These are phyloP conservation scores for Thamnophis elegans DNA, from an alignment of 2,797 vertebrate genomes.

Conservation along the genomic window DNA sequence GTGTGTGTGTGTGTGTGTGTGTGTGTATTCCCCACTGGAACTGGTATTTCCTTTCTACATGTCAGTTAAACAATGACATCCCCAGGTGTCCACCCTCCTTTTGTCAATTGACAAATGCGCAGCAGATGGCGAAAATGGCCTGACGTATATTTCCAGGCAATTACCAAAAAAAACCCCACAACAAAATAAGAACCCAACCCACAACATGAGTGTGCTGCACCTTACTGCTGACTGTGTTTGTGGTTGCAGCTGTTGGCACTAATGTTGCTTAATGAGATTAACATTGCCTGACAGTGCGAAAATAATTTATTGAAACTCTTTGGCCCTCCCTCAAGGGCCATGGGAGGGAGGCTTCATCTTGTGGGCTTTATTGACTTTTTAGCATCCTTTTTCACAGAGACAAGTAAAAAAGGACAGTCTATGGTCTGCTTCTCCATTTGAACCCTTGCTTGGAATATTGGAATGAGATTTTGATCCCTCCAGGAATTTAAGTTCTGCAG, in stretches of 20 bases:
- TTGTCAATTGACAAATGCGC: conserved; percentile 55
- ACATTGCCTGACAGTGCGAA: conserved; percentile 5
- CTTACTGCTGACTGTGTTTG: conserved; percentile 25
- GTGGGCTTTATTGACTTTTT: neutral
- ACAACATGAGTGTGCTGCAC: conserved; percentile 29
- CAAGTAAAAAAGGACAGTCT: neutral
- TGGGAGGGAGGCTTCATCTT: neutral
- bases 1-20: neutral
- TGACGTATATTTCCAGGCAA: conserved; percentile 62
- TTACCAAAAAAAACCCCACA: conserved; percentile 6
- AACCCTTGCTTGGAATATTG: neutral
- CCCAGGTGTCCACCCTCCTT: conserved; percentile 62
- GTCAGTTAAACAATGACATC: conserved; percentile 56
- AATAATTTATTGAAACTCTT: conserved; percentile 32
- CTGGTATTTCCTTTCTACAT: conserved; percentile 52
- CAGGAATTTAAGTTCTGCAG: neutral
- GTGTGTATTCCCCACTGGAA: conserved; percentile 9
- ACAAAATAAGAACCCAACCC: conserved; percentile 44
- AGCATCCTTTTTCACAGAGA: neutral
- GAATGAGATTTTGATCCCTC: neutral
- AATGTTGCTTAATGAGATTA: conserved; percentile 33
- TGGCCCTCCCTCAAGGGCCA: conserved; percentile 2
- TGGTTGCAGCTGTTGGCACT: conserved; percentile 29
- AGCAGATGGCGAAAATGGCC: conserved; percentile 72
- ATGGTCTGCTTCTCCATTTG: neutral